A percentile compares a stretch with the other conserved stretches of the same genome.
These are phyloP conservation scores for Trachemys scripta DNA, from an alignment of 2,113 vertebrate species.

Conservation along the genomic window DNA sequence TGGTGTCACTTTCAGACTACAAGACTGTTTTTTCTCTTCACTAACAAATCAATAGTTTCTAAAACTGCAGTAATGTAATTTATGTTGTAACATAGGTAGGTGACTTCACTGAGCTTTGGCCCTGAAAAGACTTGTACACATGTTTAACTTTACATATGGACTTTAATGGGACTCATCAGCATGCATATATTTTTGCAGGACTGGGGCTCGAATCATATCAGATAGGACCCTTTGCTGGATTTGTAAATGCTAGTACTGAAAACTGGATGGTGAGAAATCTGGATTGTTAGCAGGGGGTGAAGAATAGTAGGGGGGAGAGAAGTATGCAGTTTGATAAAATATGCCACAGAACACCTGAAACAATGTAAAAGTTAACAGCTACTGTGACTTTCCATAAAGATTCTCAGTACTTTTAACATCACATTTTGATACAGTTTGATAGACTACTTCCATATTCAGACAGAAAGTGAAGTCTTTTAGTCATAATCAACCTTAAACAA, in stretches of 20 bases:
- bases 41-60: background rate
- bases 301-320: background rate
- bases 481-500: background rate
- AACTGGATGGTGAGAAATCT: background rate
- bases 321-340: background rate
- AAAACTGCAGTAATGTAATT: background rate
- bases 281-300: background rate
- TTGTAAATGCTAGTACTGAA: background rate
- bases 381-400: background rate
- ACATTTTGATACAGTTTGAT: background rate
- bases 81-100: background rate
- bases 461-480: background rate
- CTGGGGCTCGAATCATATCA: background rate
- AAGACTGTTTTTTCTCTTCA: background rate
- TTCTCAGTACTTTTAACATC: background rate
- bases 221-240: background rate
- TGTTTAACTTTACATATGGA: background rate
- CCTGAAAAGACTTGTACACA: background rate
- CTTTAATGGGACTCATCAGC: background rate
- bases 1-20: background rate
- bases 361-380: background rate
- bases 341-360: background rate
- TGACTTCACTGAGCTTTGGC: background rate
- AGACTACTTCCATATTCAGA: slow-evolving; percentile 6
- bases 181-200: background rate